Evolutionary conservation across 2,797 vertebrate genomes (phyloP).

Genomic region (Zenarchopterus dispar): DNA sequence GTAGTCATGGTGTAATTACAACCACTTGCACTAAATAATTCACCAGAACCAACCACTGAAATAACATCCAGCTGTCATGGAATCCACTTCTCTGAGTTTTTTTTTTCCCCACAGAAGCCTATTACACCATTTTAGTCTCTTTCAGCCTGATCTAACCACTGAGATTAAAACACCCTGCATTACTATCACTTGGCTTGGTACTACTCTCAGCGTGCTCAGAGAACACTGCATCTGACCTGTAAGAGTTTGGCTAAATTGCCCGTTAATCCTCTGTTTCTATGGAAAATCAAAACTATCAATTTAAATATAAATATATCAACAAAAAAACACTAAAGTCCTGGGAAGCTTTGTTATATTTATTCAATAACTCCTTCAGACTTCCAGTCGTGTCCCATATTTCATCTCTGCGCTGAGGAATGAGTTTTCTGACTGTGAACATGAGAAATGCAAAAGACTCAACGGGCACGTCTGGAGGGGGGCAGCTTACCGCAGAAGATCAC

Average conservation of each 20-base stretch:
- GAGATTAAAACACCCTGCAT: constrained; percentile 51
- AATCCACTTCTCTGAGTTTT: constrained; percentile 46
- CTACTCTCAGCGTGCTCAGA: constrained; percentile 27
- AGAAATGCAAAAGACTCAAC: constrained; percentile 73
- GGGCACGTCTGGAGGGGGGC: constrained; percentile 60
- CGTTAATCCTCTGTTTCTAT: constrained; percentile 29
- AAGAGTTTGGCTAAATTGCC: constrained; percentile 43
- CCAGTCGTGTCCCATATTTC: constrained; percentile 67
- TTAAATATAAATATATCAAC: constrained; percentile 1
- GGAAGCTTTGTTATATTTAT: constrained; percentile 55
- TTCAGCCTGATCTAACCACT: constrained; percentile 37
- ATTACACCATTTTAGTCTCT: constrained; percentile 57
- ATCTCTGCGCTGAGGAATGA: constrained; percentile 58
- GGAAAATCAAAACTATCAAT: constrained; percentile 30
- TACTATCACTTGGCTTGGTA: constrained; percentile 36
- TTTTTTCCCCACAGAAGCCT: constrained; percentile 42
- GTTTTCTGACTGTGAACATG: constrained; percentile 67
- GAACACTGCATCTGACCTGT: constrained; percentile 51
- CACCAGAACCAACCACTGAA: constrained; percentile 61
- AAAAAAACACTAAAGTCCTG: constrained; percentile 46
- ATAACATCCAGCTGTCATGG: constrained; percentile 65
- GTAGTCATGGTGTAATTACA: constrained; percentile 73
- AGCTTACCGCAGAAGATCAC: constrained; percentile 74
- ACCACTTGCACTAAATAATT: constrained; percentile 75
- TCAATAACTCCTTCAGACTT: constrained; percentile 65